Evolutionary conservation across 2,113 vertebrate genomes (phyloP).

Genomic region (Melozone crissalis): DNA sequence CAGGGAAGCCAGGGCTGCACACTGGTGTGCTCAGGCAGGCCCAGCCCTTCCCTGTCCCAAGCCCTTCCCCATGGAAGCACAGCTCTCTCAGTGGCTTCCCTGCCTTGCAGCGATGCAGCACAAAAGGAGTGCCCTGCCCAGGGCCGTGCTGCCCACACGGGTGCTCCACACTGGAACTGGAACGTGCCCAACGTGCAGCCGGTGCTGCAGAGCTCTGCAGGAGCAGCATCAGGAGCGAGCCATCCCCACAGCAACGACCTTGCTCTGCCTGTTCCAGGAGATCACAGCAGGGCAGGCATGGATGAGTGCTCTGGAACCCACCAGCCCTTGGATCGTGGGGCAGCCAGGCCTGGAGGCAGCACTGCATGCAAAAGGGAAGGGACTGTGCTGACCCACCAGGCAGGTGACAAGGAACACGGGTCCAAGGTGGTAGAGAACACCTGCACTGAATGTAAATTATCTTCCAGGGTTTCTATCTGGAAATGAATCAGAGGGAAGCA

Average conservation of each 20-base stretch:
- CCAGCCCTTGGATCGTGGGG: accelerated
- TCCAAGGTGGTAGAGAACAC: not conserved
- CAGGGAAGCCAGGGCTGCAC: no score
- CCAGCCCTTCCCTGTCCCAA: not conserved
- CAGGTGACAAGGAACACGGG: not conserved
- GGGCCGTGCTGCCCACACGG: not conserved
- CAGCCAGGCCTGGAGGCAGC: not conserved
- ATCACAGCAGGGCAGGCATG: not conserved
- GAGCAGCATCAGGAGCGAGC: not conserved
- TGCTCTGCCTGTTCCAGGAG: not conserved
- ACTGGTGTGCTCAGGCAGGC: no score
- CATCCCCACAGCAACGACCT: not conserved
- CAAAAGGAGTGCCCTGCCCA: not conserved
- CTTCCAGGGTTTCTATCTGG: not conserved
- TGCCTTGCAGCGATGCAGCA: not conserved
- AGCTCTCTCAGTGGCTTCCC: not conserved
- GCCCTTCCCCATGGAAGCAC: accelerated
- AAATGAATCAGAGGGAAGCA: not conserved
- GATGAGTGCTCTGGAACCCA: not conserved
- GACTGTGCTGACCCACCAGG: not conserved
- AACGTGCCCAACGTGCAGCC: not conserved
- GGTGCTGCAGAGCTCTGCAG: not conserved
- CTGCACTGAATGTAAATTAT: not conserved
- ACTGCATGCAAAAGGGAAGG: accelerated
- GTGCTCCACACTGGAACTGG: not conserved